Evolutionary conservation across 2,888 invertebrate genomes (phyloP).

Genomic region (Eledone cirrhosa): DNA sequence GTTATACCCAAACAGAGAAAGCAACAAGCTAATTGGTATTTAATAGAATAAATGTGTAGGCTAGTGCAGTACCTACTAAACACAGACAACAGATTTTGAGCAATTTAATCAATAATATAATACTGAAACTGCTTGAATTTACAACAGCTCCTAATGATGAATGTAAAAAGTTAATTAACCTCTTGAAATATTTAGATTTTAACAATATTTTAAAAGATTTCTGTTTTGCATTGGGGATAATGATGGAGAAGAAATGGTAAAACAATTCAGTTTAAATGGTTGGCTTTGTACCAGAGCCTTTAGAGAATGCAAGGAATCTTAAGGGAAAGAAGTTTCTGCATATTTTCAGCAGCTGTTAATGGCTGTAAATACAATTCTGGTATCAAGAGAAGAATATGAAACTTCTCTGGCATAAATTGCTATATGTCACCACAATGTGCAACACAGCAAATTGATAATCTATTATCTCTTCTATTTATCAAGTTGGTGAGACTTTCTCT

Average conservation of each 20-base stretch:
- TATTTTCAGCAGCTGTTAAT: conserved; percentile 7
- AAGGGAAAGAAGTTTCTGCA: background rate
- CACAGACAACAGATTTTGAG: background rate
- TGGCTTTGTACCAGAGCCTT: conserved; percentile 24
- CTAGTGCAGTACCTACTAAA: background rate
- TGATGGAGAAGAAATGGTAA: conserved; percentile 9
- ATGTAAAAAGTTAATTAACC: conserved; percentile 8
- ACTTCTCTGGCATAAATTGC: background rate
- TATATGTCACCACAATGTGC: background rate
- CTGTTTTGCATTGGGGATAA: conserved; percentile 4
- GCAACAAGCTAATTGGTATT: too few relatives aligned
- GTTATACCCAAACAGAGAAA: too few relatives aligned
- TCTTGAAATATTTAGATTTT: conserved; percentile 15
- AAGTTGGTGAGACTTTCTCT: background rate
- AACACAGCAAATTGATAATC: background rate
- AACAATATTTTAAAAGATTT: conserved; percentile 7
- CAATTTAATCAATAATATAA: background rate
- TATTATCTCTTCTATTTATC: background rate
- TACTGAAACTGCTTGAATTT: background rate
- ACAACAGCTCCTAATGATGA: background rate
- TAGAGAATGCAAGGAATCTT: conserved; percentile 15
- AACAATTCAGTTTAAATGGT: conserved; percentile 21
- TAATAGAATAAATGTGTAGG: background rate
- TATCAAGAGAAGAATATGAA: background rate
- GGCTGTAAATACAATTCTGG: conserved; percentile 12